Conservation (phyloP, 1,140 invertebrate genomes). For the Cylas formicarius region DNA sequence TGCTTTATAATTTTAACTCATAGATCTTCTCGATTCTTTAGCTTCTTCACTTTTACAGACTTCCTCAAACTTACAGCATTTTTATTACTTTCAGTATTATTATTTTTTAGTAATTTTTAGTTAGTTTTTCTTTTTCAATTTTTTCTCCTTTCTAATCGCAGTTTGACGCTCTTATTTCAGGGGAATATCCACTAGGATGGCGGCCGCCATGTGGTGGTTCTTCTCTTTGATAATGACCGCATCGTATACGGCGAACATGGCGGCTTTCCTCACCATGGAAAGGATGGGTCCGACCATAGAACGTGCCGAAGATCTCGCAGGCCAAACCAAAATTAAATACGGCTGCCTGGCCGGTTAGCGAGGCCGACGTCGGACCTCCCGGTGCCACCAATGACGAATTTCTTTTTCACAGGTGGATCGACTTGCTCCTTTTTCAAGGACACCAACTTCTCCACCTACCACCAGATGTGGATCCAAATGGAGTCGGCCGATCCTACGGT, state of each 20-base stretch:
- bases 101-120: no score
- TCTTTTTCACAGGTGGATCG: slow-evolving; percentile 18
- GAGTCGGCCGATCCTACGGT: slow-evolving; percentile 70
- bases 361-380: no score
- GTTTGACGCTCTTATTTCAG: slow-evolving; percentile 41
- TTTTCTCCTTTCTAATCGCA: not conserved
- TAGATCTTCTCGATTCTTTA: no score
- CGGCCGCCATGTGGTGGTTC: slow-evolving; percentile 90
- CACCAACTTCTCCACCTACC: slow-evolving; percentile 65
- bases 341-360: slow-evolving; percentile 66
- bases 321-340: slow-evolving; percentile 84
- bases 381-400: no score
- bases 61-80: no score
- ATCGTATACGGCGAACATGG: slow-evolving; percentile 92
- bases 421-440: slow-evolving; percentile 40
- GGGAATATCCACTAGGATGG: slow-evolving; percentile 66
- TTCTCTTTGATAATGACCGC: slow-evolving; percentile 94
- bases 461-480: slow-evolving; percentile 69
- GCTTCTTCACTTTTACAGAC: no score
- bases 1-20: no score
- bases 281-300: slow-evolving; percentile 79
- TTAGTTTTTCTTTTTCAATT: not conserved
- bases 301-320: slow-evolving; percentile 80
- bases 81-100: no score
- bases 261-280: slow-evolving; percentile 87